Evolutionary conservation across 2,113 vertebrate species (phyloP), one percentile per base, ranked within the genome.

Genomic region (Zonotrichia leucophrys): DNA sequence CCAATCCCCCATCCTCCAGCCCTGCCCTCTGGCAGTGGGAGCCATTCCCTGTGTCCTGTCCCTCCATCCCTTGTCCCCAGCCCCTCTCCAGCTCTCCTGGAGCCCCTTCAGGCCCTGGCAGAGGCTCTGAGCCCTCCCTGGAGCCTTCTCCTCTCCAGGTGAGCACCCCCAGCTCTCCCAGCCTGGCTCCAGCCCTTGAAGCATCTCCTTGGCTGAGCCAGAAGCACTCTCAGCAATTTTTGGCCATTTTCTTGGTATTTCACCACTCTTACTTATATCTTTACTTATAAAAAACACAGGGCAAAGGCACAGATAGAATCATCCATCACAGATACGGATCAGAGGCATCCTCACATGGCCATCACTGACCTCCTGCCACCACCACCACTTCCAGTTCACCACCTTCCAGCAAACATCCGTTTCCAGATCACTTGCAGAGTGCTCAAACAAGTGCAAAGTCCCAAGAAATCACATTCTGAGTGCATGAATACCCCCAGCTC

Each of bases 91-190:
- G 28, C 68, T 74, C 69, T 82, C 44, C 7, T 67, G 69, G 28
- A 74, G 23, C 33, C 23, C 27, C 15, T 67, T 46, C 0, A 46
- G 22, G 23, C 52, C 0, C 60, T 75, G 39, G 0, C 0, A 52
- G 23, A 11, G 19, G 44, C 19, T 67, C 46, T 46, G 3, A 60
- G 53, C 1, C 75, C 39, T n/a, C 28, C 7, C 39, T n/a, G 46
- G 53, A 75, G 2, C 69, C 31, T 75, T 67, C 31, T 39, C 60
- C 0, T 28, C 19, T 58, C 50, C 35, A 56, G 49, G 50, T 27
- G 50, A 80, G 2, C 59, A 23, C 12, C 10, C 44, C 44, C 68
- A 67, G 37, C 53, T 46, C 60, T 83, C 14, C 41, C 47, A 89
- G 47, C 47, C 70, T 42, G 30, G 16, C 30, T 31, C 52, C 62